Evolutionary conservation across 1,140 invertebrate species (phyloP), one percentile per base, ranked within the genome.

Genomic region (Lysiphlebus fabarum): DNA sequence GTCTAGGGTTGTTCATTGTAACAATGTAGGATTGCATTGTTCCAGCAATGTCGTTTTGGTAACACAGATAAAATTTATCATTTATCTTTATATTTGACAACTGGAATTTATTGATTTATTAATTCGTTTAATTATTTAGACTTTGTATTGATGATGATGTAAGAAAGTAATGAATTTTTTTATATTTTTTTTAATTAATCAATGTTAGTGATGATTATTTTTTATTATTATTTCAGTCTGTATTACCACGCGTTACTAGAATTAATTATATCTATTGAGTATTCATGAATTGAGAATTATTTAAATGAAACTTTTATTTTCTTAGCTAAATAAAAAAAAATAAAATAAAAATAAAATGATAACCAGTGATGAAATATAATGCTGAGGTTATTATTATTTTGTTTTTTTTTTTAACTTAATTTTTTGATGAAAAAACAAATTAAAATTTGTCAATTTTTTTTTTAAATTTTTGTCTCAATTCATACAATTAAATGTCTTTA

Each of bases 21-120:
- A 72, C n/a, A n/a, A 72, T 65, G 73, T 76, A 76, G 71, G 74
- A 76, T 74, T 75, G n/a, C 74, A 76, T 76, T 76, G 74, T 76
- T 76, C 73, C 73, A 76, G 73, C 73, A 76, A 76, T 76, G 74
- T 73, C 68, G 62, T 74, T 72, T 73, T 72, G 70, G 73, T 70
- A 75, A 74, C 73, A 72, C 68, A 74, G 73, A 72, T 74, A 75
- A 76, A 76, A 74, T 26, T 74, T 67, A 66, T 69, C 68, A 67
- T 68, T 71, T 64, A 62, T 63, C 65, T 65, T 63, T 59, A 26
- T 62, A 55, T 59, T 49, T 36, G 61, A 61, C 53, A 40, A 45
- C 53, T 63, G 49, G 64, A 63, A 63, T 61, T 37, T 53, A 53
- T 55, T 54, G 53, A 58, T 61, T 59, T 60, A 59, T 33, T 58